Percentiles rank a stretch among this genome's conserved stretches.
Conservation (phyloP, 2,113 vertebrate species). For the Python bivittatus region DNA sequence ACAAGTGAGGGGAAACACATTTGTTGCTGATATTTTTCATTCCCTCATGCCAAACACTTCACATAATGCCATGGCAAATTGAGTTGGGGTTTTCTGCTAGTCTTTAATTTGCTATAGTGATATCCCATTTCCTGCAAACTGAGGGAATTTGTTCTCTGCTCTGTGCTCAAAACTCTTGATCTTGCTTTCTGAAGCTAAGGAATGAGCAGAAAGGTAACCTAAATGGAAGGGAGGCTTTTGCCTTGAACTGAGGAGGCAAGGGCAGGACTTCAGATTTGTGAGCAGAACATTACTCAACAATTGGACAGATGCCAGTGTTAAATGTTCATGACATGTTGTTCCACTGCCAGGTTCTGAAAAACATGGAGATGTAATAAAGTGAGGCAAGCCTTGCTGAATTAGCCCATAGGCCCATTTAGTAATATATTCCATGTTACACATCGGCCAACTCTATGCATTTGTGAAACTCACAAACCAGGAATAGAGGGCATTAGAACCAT, state of each 20-base stretch:
- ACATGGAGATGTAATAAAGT: not conserved
- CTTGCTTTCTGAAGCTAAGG: not conserved
- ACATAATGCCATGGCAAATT: not conserved
- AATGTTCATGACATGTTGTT: not conserved
- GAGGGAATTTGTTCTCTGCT: not conserved
- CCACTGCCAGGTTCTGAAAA: not conserved
- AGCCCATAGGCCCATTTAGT: not conserved
- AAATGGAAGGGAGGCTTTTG: not conserved
- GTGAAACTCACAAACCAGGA: not conserved
- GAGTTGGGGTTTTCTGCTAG: constrained; percentile 10
- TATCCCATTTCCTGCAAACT: constrained; percentile 12
- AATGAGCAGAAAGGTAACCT: not conserved
- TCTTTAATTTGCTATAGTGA: not conserved
- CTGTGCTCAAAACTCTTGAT: not conserved
- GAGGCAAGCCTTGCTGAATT: not conserved
- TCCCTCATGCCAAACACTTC: not conserved
- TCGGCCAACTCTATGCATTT: not conserved
- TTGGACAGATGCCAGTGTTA: not conserved
- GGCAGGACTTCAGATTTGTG: not conserved
- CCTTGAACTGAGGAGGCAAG: not conserved
- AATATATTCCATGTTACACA: not conserved
- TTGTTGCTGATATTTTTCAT: constrained; percentile 13
- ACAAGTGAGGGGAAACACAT: not conserved
- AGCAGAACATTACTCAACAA: not conserved
- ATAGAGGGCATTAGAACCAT: not conserved